Evolutionary conservation across 2,888 invertebrate species (phyloP), one percentile per base, ranked within the genome.

Genomic region (Athetis lepigone): DNA sequence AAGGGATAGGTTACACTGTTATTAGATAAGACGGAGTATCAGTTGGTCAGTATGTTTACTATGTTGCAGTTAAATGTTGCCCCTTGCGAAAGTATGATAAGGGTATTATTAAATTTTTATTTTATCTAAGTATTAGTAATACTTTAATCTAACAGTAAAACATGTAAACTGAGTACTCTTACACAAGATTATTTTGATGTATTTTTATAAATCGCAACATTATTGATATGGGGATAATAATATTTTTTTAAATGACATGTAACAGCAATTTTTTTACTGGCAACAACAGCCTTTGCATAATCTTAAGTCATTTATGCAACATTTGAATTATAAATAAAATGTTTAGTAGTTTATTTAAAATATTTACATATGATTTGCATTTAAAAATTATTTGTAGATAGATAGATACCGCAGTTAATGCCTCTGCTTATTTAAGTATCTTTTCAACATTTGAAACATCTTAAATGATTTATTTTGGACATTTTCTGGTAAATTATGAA

Each of bases 1-100:
- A 65, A 47, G 47, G 64, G 29, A 29, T 23, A 47, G 18, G 36
- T 42, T 47, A 1, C 23, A 64, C 40, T 42, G 7, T 39, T 11
- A 27, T 19, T 8, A 36, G 65, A 65, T 56, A 65, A 40, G 21
- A 16, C 9, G 27, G 13, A 27, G 23, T 56, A 47, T 47, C 7
- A 8, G 25, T 27, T 19, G 19, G 8, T 18, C 8, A 19, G 29
- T 23, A 16, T 36, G 33, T 56, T 64, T 18, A 64, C 29, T 46
- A 33, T 13, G 11, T 13, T 25, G 19, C 13, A 46, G 8, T 33
- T 46, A 46, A 25, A 63, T 45, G 54, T 54, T 39, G 19, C 9
- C 9, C 1, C 2, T 62, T 45, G 64, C 6, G 9, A 63, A 52
- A 27, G 8, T 18, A 37, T 55, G 8, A 21, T 39, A 39, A 33